Evolutionary conservation across 2,888 invertebrate genomes (phyloP).

Genomic region (Elegia similella): DNA sequence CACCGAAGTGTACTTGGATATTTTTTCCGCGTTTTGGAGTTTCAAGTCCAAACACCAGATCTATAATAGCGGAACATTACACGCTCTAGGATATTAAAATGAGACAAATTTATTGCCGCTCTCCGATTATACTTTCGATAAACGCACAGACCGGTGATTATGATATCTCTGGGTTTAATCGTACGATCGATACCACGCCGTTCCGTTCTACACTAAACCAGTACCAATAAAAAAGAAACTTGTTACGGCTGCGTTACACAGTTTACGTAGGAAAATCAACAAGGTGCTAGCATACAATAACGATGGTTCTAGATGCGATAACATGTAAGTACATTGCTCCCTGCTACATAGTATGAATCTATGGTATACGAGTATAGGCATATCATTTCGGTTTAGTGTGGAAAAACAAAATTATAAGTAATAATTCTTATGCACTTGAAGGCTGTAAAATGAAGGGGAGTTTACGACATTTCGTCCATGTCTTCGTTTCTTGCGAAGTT

Average conservation of each 20-base stretch:
- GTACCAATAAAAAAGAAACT: slow-evolving; percentile 80
- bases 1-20: too few species aligned
- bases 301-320: background rate
- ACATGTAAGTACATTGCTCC: background rate
- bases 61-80: slow-evolving; percentile 62
- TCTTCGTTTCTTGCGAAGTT: too few species aligned
- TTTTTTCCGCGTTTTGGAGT: too few species aligned
- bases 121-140: slow-evolving; percentile 78
- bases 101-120: slow-evolving; percentile 78
- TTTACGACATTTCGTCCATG: too few species aligned
- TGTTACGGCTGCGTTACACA: slow-evolving; percentile 67
- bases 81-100: slow-evolving; percentile 77
- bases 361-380: too few species aligned
- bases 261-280: slow-evolving; percentile 78
- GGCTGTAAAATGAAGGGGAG: too few species aligned
- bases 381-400: too few species aligned
- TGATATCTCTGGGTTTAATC: slow-evolving; percentile 78
- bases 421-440: too few species aligned
- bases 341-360: background rate
- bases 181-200: slow-evolving; percentile 75
- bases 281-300: slow-evolving; percentile 51
- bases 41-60: slow-evolving; percentile 51
- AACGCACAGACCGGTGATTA: slow-evolving; percentile 80
- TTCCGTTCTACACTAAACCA: slow-evolving; percentile 77
- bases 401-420: too few species aligned